Evolutionary conservation across 2,113 vertebrate species (phyloP).

Genomic region (Actinemys pallida): DNA sequence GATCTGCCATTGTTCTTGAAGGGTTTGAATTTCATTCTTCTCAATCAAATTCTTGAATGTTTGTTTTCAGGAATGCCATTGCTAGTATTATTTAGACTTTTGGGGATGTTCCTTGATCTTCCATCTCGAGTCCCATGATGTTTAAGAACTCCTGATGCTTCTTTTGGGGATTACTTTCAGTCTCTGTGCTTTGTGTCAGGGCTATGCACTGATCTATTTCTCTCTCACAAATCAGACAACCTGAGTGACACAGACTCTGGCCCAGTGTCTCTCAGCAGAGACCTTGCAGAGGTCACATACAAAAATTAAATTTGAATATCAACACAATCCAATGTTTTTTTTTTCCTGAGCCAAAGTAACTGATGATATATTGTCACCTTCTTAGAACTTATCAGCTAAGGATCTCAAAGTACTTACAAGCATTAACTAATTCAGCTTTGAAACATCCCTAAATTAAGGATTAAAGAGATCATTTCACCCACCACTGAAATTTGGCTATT

Average conservation of each 20-base stretch:
- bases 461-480: constrained; percentile 59
- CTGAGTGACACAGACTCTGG: not conserved
- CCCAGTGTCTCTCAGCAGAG: not conserved
- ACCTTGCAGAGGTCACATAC: not conserved
- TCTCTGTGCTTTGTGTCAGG: accelerated
- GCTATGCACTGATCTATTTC: not conserved
- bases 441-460: constrained; percentile 61
- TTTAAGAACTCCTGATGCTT: not conserved
- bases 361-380: not conserved
- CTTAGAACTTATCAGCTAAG: not conserved
- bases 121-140: accelerated
- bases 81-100: not conserved
- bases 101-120: not conserved
- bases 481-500: constrained; percentile 32
- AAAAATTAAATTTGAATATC: not conserved
- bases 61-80: accelerated
- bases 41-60: not conserved
- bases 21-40: not conserved
- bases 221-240: accelerated
- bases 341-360: constrained; percentile 10
- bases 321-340: not conserved
- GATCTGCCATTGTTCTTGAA: accelerated
- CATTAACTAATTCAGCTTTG: constrained; percentile 48
- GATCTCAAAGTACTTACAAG: constrained; percentile 18
- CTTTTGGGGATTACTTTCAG: not conserved